Evolutionary conservation across 2,888 invertebrate species (phyloP).

Genomic region (Philereme vetulata): DNA sequence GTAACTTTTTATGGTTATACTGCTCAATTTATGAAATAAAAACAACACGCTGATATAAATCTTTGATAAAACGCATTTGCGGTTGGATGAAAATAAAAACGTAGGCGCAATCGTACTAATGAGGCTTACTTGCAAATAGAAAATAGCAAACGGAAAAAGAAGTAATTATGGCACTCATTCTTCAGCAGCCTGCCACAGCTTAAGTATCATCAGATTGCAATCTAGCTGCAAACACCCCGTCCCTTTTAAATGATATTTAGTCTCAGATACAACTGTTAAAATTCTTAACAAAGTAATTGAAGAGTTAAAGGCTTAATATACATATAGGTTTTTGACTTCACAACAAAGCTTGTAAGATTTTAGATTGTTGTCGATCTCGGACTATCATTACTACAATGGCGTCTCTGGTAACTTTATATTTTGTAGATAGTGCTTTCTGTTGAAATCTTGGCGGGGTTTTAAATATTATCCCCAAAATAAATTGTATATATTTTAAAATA

Average conservation of each 20-base stretch:
- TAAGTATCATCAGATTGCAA: neutral
- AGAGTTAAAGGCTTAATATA: neutral
- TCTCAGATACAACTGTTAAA: neutral
- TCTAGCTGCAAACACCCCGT: neutral
- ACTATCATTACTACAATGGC: slow-evolving; percentile 65
- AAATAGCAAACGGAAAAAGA: slow-evolving; percentile 14
- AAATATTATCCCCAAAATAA: slow-evolving; percentile 61
- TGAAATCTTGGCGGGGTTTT: slow-evolving; percentile 72
- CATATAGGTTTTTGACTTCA: neutral
- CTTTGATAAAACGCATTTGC: neutral
- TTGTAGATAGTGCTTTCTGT: slow-evolving; percentile 61
- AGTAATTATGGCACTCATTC: slow-evolving; percentile 15
- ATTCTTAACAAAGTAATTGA: neutral
- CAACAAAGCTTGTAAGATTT: slow-evolving; percentile 57
- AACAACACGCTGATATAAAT: too few species aligned
- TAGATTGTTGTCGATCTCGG: slow-evolving; percentile 42
- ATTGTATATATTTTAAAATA: slow-evolving; percentile 53
- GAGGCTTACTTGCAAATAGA: slow-evolving; percentile 27
- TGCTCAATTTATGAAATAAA: too few species aligned
- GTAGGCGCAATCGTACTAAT: slow-evolving; percentile 30
- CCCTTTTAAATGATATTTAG: neutral
- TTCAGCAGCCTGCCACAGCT: neutral
- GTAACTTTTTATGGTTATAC: too few species aligned
- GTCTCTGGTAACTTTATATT: slow-evolving; percentile 67
- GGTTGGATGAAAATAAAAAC: slow-evolving; percentile 27